Evolutionary conservation across 2,888 invertebrate genomes (phyloP).

Genomic region (Nowickia ferox): DNA sequence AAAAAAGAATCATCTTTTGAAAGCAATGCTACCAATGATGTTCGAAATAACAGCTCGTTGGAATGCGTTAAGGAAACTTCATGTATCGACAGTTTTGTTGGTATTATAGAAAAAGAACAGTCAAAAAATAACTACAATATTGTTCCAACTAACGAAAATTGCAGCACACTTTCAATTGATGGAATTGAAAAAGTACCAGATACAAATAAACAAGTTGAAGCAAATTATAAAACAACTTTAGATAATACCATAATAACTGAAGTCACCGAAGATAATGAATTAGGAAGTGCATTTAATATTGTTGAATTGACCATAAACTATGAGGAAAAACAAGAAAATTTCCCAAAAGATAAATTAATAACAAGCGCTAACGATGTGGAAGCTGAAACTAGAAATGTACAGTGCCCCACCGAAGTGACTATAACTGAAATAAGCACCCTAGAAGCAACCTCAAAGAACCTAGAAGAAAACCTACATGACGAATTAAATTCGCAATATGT

Average conservation of each 20-base stretch:
- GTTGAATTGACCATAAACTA: not conserved
- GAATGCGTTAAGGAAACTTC: slow-evolving; percentile 2
- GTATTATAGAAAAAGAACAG: not conserved
- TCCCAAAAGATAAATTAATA: not conserved
- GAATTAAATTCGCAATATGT: not conserved
- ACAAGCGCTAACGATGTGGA: not conserved
- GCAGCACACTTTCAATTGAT: not conserved
- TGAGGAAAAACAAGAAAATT: slow-evolving; percentile 15
- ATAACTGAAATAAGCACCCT: not conserved
- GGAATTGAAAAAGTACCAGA: not conserved
- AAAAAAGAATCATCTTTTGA: not conserved
- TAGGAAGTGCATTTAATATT: not conserved
- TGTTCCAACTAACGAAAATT: not conserved
- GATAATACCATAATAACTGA: not conserved
- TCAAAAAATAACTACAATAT: not conserved
- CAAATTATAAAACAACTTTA: not conserved
- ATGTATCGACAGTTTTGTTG: not conserved
- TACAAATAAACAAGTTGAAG: not conserved
- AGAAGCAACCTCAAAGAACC: not conserved
- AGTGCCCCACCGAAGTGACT: not conserved
- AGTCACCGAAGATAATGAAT: not conserved
- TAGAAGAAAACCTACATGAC: not conserved
- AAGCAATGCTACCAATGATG: not conserved
- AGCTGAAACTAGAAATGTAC: not conserved
- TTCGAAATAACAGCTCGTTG: not conserved